phyloP scores from a whole-genome alignment of 2,888 invertebrate species.

The Eristalis arbustorum region DNA sequence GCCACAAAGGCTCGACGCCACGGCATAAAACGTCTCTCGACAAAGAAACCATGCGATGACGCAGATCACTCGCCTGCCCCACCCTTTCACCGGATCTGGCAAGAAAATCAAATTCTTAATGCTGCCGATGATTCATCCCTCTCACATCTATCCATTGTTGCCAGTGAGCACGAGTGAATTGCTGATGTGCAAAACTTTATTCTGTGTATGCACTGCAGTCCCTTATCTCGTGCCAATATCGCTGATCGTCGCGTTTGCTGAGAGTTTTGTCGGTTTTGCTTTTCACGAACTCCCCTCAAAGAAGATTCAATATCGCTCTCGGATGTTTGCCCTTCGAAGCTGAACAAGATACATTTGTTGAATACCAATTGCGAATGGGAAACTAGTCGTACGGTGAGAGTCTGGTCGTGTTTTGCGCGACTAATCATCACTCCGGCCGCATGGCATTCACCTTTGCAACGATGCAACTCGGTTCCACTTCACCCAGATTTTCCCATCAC shows the following conservation, averaged over 20 bases:
- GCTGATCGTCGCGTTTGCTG: neutral
- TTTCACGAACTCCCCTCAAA: constrained; percentile 13
- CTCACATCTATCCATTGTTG: neutral
- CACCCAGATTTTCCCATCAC: constrained; percentile 50
- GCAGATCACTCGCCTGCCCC: neutral
- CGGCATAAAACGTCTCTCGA: neutral
- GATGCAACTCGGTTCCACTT: neutral
- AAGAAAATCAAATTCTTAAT: neutral
- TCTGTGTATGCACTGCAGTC: neutral
- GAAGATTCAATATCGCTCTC: constrained; percentile 10
- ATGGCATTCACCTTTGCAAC: constrained; percentile 30
- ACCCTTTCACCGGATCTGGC: neutral
- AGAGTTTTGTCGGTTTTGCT: neutral
- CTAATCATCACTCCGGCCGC: neutral
- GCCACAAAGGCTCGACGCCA: neutral
- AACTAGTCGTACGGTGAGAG: constrained; percentile 1
- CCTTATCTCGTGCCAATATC: neutral
- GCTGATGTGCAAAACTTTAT: neutral
- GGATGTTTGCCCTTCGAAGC: constrained; percentile 35
- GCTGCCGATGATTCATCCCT: neutral
- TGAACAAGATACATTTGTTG: neutral
- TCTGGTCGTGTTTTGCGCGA: neutral
- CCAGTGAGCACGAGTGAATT: neutral
- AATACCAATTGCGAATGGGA: neutral
- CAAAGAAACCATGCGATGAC: neutral